Percentiles rank a stretch among this genome's conserved stretches.
Evolutionary conservation across 2,888 invertebrate genomes (phyloP).

Genomic region (Orchesellides sinensis): DNA sequence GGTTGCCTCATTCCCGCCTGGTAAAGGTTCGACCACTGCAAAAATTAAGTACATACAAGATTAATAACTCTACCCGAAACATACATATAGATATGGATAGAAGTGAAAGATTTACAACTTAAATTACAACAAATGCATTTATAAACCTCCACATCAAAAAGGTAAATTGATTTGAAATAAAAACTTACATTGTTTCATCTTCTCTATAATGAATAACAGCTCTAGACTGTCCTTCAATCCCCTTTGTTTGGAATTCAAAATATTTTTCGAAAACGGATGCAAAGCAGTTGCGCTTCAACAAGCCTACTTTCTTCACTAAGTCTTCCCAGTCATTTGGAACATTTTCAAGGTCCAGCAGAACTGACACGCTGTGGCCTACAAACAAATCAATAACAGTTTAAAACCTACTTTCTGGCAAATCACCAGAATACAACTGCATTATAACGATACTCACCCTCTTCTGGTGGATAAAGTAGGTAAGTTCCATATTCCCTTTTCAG

Average conservation of each 20-base stretch:
- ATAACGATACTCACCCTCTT: slow-evolving; percentile 85
- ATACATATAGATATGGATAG: no score
- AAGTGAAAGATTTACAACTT: no score
- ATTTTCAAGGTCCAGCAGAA: slow-evolving; percentile 94
- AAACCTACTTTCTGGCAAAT: neutral
- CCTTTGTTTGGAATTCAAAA: slow-evolving; percentile 97
- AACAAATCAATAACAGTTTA: slow-evolving; percentile 56
- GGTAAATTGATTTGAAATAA: slow-evolving; percentile 11
- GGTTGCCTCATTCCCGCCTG: slow-evolving; percentile 87
- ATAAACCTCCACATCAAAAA: neutral
- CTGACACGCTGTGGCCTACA: slow-evolving; percentile 94
- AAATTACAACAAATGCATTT: slow-evolving; percentile 2
- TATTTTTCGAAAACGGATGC: slow-evolving; percentile 99
- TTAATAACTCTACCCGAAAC: no score
- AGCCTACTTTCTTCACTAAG: slow-evolving; percentile 93
- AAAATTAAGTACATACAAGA: no score
- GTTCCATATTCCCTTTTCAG: slow-evolving; percentile 94
- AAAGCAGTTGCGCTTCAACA: slow-evolving; percentile 98
- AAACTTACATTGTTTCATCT: slow-evolving; percentile 96
- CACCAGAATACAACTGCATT: neutral
- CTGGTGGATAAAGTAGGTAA: slow-evolving; percentile 86
- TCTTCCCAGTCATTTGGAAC: slow-evolving; percentile 94
- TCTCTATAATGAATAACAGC: slow-evolving; percentile 99
- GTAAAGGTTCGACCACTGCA: slow-evolving; percentile 91
- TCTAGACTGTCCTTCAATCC: slow-evolving; percentile 91